These are phyloP conservation scores for Barypeithes pellucidus DNA, from an alignment of 2,888 invertebrate genomes.

Conservation along the genomic window DNA sequence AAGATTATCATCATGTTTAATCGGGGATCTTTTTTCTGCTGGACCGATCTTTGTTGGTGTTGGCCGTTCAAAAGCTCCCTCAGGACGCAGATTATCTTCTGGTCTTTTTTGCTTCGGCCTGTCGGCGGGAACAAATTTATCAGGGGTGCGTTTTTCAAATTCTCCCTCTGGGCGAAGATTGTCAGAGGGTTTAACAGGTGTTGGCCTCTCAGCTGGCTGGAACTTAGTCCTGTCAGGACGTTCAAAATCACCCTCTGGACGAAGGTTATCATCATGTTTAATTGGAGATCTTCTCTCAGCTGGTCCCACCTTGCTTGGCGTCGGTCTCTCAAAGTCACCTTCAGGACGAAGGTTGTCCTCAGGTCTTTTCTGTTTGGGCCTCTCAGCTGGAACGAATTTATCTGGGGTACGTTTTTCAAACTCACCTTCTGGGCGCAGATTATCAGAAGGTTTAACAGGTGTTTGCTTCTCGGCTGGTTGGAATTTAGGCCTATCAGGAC, in stretches of 20 bases:
- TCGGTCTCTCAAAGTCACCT: conserved; percentile 72
- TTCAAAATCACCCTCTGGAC: conserved; percentile 76
- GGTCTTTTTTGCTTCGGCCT: conserved; percentile 66
- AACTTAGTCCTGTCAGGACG: conserved; percentile 67
- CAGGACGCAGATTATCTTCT: conserved; percentile 63
- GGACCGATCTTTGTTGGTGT: conserved; percentile 67
- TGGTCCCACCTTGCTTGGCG: conserved; percentile 67
- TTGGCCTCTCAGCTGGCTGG: conserved; percentile 70
- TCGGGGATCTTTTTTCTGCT: conserved; percentile 68
- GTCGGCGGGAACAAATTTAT: conserved; percentile 69
- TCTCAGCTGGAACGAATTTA: conserved; percentile 66
- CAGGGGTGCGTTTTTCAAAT: conserved; percentile 70
- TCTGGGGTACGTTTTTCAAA: conserved; percentile 66
- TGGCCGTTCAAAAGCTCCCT: conserved; percentile 71
- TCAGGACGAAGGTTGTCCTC: conserved; percentile 77
- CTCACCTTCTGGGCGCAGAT: conserved; percentile 71
- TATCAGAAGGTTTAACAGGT: conserved; percentile 71
- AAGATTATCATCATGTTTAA: conserved; percentile 72
- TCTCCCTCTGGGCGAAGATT: conserved; percentile 78
- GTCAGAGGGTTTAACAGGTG: conserved; percentile 74
- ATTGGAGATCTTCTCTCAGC: conserved; percentile 73
- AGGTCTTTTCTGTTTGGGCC: conserved; percentile 72
- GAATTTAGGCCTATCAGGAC: conserved; percentile 67
- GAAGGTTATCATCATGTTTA: conserved; percentile 74
- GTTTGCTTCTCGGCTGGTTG: conserved; percentile 72